Conservation (phyloP, 1,140 invertebrate genomes). For the Drosophila mojavensis region DNA sequence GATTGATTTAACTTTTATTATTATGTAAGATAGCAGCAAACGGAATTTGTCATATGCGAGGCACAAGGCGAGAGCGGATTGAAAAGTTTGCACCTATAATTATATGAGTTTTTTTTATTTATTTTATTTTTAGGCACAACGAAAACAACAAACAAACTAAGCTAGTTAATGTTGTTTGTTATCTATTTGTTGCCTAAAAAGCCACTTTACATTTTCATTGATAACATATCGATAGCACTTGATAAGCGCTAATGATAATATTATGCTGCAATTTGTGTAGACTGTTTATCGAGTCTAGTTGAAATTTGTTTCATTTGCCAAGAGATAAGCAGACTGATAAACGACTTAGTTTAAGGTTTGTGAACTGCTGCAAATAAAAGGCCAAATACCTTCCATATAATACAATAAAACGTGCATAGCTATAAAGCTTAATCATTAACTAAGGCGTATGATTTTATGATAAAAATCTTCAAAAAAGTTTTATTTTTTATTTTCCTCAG, state of each 20-base stretch:
- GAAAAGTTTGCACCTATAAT: neutral
- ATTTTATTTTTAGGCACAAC: neutral
- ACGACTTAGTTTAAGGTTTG: neutral
- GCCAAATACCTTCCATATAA: no score
- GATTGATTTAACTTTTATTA: neutral
- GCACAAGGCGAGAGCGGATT: neutral
- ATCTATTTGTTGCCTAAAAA: conserved; percentile 1
- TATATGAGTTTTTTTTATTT: neutral
- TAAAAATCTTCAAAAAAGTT: no score
- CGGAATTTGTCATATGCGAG: neutral
- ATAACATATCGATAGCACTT: neutral
- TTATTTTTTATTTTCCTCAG: no score
- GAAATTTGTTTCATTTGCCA: neutral
- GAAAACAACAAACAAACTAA: neutral
- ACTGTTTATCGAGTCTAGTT: neutral
- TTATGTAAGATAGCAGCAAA: no score
- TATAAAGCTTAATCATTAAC: neutral
- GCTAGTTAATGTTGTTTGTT: neutral
- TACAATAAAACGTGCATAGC: neutral
- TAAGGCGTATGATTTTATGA: neutral
- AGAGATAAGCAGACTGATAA: neutral
- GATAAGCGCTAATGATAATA: conserved; percentile 4
- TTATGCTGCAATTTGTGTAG: neutral
- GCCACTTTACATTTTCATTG: conserved; percentile 3
- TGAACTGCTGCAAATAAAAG: neutral